Conservation (phyloP, 2,797 vertebrate species). For the Halcyon smyrnensis region DNA sequence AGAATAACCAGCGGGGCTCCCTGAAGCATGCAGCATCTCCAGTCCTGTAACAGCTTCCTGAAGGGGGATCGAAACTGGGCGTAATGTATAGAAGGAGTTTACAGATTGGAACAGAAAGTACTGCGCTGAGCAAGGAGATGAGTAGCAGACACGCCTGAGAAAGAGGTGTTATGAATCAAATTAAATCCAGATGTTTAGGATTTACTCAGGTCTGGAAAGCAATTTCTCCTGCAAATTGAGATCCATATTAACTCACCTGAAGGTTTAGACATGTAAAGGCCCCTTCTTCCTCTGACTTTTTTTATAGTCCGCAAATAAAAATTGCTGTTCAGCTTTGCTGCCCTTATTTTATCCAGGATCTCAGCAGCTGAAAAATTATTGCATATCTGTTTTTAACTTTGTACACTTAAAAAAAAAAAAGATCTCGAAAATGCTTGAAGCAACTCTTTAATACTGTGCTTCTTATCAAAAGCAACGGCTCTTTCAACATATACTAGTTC, state of each 20-base stretch:
- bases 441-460: not conserved
- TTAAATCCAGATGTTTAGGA: not conserved
- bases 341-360: not conserved
- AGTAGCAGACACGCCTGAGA: not conserved
- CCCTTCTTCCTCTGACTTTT: rapidly evolving
- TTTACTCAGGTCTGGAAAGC: not conserved
- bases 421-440: not conserved
- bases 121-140: not conserved
- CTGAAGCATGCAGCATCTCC: not conserved
- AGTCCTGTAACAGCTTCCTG: not conserved
- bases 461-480: constrained; percentile 2
- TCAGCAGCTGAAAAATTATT: not conserved
- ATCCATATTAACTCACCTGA: not conserved
- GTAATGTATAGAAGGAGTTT: not conserved
- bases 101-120: not conserved
- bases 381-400: not conserved
- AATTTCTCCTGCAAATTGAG: not conserved
- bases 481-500: not conserved
- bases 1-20: not conserved
- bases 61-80: rapidly evolving
- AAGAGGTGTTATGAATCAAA: not conserved
- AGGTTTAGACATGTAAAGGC: not conserved
- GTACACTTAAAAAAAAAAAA: not conserved
- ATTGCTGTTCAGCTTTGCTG: not conserved
- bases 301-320: not conserved